These are phyloP conservation scores for Gnathonemus echidnorhynchus DNA, from an alignment of 2,113 vertebrate species.

Conservation along the genomic window DNA sequence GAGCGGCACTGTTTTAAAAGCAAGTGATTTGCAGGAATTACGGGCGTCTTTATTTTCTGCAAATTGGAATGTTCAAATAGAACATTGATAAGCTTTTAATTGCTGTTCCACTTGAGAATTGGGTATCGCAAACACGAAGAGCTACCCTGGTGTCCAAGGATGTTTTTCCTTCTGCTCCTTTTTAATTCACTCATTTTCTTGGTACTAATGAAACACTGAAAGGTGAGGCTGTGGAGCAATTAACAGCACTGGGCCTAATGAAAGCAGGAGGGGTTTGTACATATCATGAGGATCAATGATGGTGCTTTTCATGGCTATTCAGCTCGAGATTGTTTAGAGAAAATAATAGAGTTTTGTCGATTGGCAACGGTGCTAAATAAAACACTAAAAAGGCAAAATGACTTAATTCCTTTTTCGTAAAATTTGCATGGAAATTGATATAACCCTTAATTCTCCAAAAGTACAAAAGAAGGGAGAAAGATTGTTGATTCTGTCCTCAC, in stretches of 20 bases:
- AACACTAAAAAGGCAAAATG: constrained; percentile 61
- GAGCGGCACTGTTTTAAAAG: neutral
- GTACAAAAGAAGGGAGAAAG: constrained; percentile 16
- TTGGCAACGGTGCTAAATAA: constrained; percentile 61
- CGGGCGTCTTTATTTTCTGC: neutral
- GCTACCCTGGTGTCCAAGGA: constrained; percentile 40
- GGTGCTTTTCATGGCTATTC: constrained; percentile 57
- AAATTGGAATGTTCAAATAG: constrained; percentile 12
- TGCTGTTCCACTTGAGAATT: constrained; percentile 54
- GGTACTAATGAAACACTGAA: constrained; percentile 79
- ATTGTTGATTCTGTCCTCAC: neutral
- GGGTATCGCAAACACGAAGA: constrained; percentile 41
- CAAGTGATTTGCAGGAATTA: neutral
- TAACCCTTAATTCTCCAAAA: constrained; percentile 30
- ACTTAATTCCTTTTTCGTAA: constrained; percentile 42
- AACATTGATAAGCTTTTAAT: constrained; percentile 65
- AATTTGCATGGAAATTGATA: constrained; percentile 53
- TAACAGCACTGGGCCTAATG: constrained; percentile 75
- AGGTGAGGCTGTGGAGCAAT: constrained; percentile 80
- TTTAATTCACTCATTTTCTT: constrained; percentile 85
- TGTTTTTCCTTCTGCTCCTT: constrained; percentile 49
- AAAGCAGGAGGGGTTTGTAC: constrained; percentile 67
- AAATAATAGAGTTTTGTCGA: constrained; percentile 61
- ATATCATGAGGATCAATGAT: constrained; percentile 71
- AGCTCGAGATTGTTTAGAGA: constrained; percentile 59